A percentile compares a stretch with the other conserved stretches of the same genome.
Evolutionary conservation across 2,888 invertebrate genomes (phyloP).

Genomic region (Macaria liturata): DNA sequence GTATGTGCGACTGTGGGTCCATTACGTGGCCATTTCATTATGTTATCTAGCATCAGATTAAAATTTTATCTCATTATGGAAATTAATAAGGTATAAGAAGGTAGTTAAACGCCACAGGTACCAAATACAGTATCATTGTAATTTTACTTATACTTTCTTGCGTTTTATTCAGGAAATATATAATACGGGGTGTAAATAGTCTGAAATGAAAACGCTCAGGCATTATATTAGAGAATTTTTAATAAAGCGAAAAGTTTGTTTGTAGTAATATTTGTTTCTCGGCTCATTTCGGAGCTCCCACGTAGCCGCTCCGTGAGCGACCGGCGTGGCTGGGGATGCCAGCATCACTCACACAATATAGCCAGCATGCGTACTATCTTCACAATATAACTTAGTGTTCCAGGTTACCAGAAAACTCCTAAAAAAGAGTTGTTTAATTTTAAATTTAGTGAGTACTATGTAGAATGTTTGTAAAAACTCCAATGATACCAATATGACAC

Average conservation of each 20-base stretch:
- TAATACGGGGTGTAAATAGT: constrained; percentile 14
- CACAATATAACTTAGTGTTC: no score
- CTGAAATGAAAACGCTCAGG: constrained; percentile 33
- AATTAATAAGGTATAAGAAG: no score
- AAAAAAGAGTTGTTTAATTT: no score
- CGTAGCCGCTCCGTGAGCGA: constrained; percentile 34
- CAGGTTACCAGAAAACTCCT: no score
- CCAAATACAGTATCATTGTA: no score
- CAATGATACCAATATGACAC: no score
- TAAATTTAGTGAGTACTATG: no score
- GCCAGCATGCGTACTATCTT: no score
- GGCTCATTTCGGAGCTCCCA: constrained; percentile 51
- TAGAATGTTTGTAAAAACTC: no score
- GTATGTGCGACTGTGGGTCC: not conserved
- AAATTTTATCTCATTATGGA: no score
- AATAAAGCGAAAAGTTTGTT: constrained; percentile 62
- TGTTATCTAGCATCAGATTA: no score
- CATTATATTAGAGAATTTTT: constrained; percentile 46
- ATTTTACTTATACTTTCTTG: constrained; percentile 1
- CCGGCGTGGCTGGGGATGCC: constrained; percentile 6
- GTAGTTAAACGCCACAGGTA: no score
- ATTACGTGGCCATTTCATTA: not conserved
- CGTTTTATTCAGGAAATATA: constrained; percentile 5
- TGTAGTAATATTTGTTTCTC: constrained; percentile 61
- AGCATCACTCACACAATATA: not conserved